Evolutionary conservation across 2,113 vertebrate species (phyloP).

Genomic region (Oenanthe melanoleuca): DNA sequence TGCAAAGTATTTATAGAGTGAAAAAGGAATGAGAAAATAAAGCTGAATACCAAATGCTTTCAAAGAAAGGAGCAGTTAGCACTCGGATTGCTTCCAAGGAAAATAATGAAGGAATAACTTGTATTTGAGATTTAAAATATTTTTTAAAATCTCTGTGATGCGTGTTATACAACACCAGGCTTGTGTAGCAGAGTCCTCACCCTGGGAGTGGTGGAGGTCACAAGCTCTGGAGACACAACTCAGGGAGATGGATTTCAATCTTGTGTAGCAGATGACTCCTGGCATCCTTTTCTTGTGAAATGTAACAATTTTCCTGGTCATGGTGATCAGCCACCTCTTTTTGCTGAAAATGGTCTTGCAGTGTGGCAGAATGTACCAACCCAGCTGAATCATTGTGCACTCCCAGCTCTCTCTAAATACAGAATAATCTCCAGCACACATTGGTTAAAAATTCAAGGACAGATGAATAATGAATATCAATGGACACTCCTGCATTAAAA

Average conservation of each 20-base stretch:
- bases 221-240: neutral
- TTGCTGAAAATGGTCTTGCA: neutral
- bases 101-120: neutral
- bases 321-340: neutral
- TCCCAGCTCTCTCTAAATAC: neutral
- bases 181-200: neutral
- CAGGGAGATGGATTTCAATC: neutral
- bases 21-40: neutral
- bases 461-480: conserved; percentile 48
- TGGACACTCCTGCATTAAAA: conserved; percentile 11
- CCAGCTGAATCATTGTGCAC: neutral
- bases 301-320: neutral
- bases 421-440: neutral
- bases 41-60: neutral
- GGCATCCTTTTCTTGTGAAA: neutral
- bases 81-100: neutral
- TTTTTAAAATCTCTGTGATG: neutral
- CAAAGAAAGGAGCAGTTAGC: neutral
- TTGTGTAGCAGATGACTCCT: neutral
- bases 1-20: neutral
- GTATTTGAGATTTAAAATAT: neutral
- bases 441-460: conserved; percentile 53
- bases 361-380: neutral
- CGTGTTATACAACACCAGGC: neutral
- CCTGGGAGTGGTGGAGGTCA: neutral